Evolutionary conservation across 2,113 vertebrate species (phyloP).

Genomic region (Protomyctophum bolini): DNA sequence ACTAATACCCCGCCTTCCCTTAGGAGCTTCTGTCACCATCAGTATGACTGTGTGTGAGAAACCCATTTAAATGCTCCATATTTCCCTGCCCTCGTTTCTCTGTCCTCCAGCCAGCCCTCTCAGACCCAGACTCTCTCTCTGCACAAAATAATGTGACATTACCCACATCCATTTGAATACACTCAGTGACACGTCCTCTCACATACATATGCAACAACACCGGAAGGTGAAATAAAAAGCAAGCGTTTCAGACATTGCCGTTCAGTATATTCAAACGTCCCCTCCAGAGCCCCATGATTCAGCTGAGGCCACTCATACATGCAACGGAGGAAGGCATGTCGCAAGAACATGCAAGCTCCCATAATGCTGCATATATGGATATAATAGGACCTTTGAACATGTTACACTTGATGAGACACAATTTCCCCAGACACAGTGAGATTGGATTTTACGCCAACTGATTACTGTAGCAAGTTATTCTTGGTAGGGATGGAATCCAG

Average conservation of each 20-base stretch:
- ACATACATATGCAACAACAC: neutral
- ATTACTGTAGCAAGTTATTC: slow-evolving; percentile 37
- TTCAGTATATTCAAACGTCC: slow-evolving; percentile 26
- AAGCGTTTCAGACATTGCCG: slow-evolving; percentile 11
- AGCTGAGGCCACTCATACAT: slow-evolving; percentile 10
- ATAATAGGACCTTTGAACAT: slow-evolving; percentile 26
- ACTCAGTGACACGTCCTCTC: neutral
- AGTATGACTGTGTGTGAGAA: no score
- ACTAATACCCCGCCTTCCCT: no score
- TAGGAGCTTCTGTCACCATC: no score
- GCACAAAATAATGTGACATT: slow-evolving; percentile 16
- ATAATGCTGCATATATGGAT: no score
- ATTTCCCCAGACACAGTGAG: slow-evolving; percentile 17
- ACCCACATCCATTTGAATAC: slow-evolving; percentile 19
- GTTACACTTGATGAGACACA: slow-evolving; percentile 33
- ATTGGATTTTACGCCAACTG: slow-evolving; percentile 51
- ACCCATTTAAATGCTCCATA: no score
- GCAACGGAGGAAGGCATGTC: neutral
- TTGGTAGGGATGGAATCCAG: slow-evolving; percentile 24
- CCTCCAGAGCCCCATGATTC: slow-evolving; percentile 15
- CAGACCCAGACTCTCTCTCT: no score
- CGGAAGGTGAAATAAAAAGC: slow-evolving; percentile 7
- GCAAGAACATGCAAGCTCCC: no score
- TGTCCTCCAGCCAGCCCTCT: neutral
- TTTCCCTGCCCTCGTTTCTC: no score